Evolutionary conservation across 2,113 vertebrate genomes (phyloP).

Genomic region (Chaetodon auriga): DNA sequence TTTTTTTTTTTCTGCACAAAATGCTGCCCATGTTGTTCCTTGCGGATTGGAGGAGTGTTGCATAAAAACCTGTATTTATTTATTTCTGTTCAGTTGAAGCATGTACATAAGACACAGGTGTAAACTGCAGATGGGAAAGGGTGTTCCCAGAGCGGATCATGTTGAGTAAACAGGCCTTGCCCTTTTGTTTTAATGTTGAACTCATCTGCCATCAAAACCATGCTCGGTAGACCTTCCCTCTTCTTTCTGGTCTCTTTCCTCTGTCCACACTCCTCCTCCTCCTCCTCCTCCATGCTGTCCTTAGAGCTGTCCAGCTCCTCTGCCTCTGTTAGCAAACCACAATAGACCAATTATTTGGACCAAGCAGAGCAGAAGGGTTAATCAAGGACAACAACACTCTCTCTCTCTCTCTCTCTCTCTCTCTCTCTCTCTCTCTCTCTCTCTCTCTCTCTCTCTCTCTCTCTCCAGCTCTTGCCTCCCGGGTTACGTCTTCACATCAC

Average conservation of each 20-base stretch:
- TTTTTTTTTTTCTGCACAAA: neutral
- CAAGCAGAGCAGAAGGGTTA: constrained; percentile 68
- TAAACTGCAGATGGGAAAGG: neutral
- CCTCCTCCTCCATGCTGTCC: constrained; percentile 6
- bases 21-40: neutral
- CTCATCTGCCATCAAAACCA: constrained; percentile 4
- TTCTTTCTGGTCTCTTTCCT: neutral
- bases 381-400: constrained; percentile 35
- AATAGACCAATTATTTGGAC: constrained; percentile 71
- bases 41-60: neutral
- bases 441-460: constrained; percentile 9
- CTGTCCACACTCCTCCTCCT: constrained; percentile 4
- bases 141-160: neutral
- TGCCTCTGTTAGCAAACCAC: constrained; percentile 43
- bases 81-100: neutral
- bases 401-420: constrained; percentile 1
- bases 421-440: neutral
- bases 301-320: constrained; percentile 40
- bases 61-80: neutral
- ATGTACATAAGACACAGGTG: neutral
- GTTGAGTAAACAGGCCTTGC: neutral
- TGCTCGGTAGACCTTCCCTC: neutral
- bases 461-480: constrained; percentile 43
- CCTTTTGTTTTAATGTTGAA: constrained; percentile 3
- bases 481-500: constrained; percentile 58